These are phyloP conservation scores for Parauchenoglanis punctatus DNA, from an alignment of 2,797 vertebrate genomes.

Conservation along the genomic window DNA sequence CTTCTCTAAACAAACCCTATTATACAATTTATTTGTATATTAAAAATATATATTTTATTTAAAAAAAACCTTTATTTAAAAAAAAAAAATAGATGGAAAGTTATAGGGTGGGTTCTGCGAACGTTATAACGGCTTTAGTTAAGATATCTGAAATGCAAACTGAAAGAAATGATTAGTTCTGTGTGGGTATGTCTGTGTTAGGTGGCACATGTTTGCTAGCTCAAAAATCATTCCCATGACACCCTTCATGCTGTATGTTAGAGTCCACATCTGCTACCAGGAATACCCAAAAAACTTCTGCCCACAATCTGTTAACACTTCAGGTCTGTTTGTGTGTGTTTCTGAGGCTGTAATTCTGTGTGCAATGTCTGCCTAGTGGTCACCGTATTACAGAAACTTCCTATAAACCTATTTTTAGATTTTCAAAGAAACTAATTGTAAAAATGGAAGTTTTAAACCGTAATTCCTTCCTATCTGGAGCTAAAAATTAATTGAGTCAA, in stretches of 20 bases:
- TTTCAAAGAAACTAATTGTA: neutral
- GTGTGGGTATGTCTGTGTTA: neutral
- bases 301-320: neutral
- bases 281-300: neutral
- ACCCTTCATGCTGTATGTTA: neutral
- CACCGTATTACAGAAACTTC: neutral
- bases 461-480: neutral
- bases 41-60: too few species aligned
- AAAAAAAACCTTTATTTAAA: neutral
- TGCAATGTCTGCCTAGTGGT: neutral
- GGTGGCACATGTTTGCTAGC: neutral
- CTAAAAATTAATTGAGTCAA: neutral
- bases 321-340: neutral
- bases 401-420: neutral
- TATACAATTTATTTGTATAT: neutral
- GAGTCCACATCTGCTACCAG: neutral
- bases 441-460: neutral
- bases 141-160: neutral
- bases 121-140: neutral
- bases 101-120: neutral
- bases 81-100: neutral
- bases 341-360: neutral
- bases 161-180: neutral
- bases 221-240: neutral
- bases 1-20: neutral